These are phyloP conservation scores for Drosophila kohkoa DNA, from an alignment of 1,140 invertebrate species.

Conservation along the genomic window DNA sequence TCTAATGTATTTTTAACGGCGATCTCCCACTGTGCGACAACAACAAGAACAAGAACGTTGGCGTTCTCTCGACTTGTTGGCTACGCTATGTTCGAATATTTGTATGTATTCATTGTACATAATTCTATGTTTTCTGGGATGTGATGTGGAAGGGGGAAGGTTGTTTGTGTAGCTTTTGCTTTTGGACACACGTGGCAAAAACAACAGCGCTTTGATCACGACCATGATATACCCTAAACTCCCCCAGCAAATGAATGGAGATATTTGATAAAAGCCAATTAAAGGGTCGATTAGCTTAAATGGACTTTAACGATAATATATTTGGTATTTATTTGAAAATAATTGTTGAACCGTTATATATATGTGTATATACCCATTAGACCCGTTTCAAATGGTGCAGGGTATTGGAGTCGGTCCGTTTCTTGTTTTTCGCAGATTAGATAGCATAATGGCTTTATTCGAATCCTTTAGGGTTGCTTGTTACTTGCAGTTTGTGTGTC, in stretches of 20 bases:
- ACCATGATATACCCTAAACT: background rate
- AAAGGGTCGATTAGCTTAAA: background rate
- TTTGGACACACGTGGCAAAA: slow-evolving; percentile 33
- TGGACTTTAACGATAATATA: background rate
- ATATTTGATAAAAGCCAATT: background rate
- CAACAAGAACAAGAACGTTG: background rate
- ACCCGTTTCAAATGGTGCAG: background rate
- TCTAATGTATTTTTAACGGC: background rate
- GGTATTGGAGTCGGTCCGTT: background rate
- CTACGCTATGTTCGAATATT: slow-evolving; percentile 17
- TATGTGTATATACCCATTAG: background rate
- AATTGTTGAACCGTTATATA: too few relatives aligned
- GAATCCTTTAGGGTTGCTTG: slow-evolving; percentile 19
- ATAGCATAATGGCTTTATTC: slow-evolving; percentile 30
- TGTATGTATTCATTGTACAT: slow-evolving; percentile 13
- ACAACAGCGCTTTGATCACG: slow-evolving; percentile 11
- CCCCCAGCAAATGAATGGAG: background rate
- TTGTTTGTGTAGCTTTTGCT: slow-evolving; percentile 21
- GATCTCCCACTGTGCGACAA: background rate
- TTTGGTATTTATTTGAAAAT: too few relatives aligned
- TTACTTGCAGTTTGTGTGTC: slow-evolving; percentile 3
- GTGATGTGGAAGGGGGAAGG: background rate
- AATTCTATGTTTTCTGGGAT: slow-evolving; percentile 18
- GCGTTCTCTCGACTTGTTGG: slow-evolving; percentile 4
- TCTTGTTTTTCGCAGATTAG: slow-evolving; percentile 21